Evolutionary conservation across 2,888 invertebrate species (phyloP).

Genomic region (Oligia strigilis): DNA sequence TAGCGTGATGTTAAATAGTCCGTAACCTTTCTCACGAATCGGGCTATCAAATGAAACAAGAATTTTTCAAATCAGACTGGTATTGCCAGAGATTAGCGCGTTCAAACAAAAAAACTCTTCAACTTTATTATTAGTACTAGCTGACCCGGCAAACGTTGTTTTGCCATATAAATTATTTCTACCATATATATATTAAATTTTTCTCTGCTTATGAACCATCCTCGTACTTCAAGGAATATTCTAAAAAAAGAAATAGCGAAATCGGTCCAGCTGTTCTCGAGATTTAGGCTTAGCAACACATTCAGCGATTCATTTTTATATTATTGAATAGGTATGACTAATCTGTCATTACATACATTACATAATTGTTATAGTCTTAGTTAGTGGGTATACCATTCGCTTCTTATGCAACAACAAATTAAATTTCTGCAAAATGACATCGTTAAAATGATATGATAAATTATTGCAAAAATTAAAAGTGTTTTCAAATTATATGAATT

Average conservation of each 20-base stretch:
- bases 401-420: constrained; percentile 18
- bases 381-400: not conserved
- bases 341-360: constrained; percentile 19
- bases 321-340: too few relatives aligned
- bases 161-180: too few relatives aligned
- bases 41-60: not conserved
- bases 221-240: too few relatives aligned
- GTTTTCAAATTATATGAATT: not conserved
- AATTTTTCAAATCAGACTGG: not conserved
- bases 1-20: not conserved
- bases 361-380: constrained; percentile 22
- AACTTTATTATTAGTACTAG: not conserved
- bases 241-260: too few relatives aligned
- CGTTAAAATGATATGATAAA: not conserved
- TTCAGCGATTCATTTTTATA: too few relatives aligned
- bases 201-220: too few relatives aligned
- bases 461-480: not conserved
- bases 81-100: not conserved
- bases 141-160: too few relatives aligned
- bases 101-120: not conserved
- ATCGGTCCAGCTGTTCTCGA: too few relatives aligned
- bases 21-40: not conserved
- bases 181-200: too few relatives aligned
- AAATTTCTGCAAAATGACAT: not conserved
- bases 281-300: too few relatives aligned